These are phyloP conservation scores for Drosophila limbata DNA, from an alignment of 2,888 invertebrate species.

Conservation along the genomic window DNA sequence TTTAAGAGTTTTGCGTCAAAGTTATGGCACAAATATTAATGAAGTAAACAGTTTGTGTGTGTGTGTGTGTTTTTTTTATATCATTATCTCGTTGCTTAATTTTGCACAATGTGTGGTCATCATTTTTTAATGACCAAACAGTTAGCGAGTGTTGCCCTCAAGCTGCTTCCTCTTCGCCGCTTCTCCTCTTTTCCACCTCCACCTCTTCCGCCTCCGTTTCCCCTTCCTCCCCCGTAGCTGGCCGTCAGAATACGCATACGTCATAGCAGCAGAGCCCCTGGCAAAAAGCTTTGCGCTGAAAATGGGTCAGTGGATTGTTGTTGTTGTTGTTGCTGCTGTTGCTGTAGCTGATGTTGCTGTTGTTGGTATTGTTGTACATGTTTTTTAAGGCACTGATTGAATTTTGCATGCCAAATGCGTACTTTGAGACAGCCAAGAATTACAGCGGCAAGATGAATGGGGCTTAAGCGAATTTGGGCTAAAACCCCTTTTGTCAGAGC, in stretches of 20 bases:
- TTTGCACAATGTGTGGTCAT: slow-evolving; percentile 66
- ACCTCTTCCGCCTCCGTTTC: background rate
- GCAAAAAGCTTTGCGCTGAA: slow-evolving; percentile 77
- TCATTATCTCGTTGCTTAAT: slow-evolving; percentile 30
- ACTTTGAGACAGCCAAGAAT: slow-evolving; percentile 23
- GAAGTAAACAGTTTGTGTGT: slow-evolving; percentile 7
- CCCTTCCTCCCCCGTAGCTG: slow-evolving; percentile 6
- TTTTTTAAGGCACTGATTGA: slow-evolving; percentile 69
- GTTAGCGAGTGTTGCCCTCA: slow-evolving; percentile 38
- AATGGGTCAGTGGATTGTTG: slow-evolving; percentile 68
- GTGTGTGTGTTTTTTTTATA: slow-evolving; percentile 6
- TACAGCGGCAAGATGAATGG: background rate
- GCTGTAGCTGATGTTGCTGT: slow-evolving; percentile 39
- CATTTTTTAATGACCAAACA: slow-evolving; percentile 74
- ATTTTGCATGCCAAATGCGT: slow-evolving; percentile 78
- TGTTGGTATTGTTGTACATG: slow-evolving; percentile 35
- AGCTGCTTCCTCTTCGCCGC: background rate
- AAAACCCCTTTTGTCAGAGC: slow-evolving; percentile 42
- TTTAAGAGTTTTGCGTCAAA: background rate
- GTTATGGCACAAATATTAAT: slow-evolving; percentile 17
- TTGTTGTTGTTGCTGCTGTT: slow-evolving; percentile 33
- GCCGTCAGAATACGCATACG: slow-evolving; percentile 60
- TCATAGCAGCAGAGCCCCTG: slow-evolving; percentile 69
- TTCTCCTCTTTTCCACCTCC: background rate
- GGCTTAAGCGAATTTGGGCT: slow-evolving; percentile 23